Evolutionary conservation across 2,888 invertebrate species (phyloP).

Genomic region (Erpobdella octoculata): DNA sequence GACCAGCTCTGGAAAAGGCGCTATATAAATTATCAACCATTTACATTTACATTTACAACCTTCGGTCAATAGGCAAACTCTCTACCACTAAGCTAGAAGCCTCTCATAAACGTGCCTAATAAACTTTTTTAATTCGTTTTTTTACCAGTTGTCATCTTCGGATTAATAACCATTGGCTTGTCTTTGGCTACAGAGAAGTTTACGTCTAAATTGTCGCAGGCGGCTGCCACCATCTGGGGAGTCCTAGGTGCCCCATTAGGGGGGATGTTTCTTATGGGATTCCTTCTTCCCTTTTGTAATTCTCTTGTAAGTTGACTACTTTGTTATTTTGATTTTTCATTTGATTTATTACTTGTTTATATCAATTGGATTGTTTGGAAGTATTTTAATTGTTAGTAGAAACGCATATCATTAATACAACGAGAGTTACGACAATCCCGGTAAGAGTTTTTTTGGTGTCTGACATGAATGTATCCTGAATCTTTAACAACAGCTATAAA

Average conservation of each 20-base stretch:
- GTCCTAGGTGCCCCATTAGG: slow-evolving; percentile 36
- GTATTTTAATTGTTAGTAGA: not conserved
- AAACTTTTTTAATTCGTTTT: too few species aligned
- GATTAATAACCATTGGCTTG: slow-evolving; percentile 34
- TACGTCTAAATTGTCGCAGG: slow-evolving; percentile 33
- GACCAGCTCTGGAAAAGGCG: too few species aligned
- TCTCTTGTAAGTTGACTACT: slow-evolving; percentile 21
- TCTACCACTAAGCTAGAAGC: too few species aligned
- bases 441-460: too few species aligned
- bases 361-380: not conserved
- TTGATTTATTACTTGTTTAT: not conserved
- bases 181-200: slow-evolving; percentile 33
- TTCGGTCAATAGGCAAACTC: too few species aligned
- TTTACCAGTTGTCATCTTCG: slow-evolving; percentile 34
- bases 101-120: too few species aligned
- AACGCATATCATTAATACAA: not conserved
- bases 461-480: too few species aligned
- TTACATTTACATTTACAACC: too few species aligned
- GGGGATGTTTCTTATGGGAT: slow-evolving; percentile 36
- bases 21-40: too few species aligned
- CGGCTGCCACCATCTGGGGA: slow-evolving; percentile 35
- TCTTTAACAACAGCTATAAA: not conserved
- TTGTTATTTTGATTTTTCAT: not conserved
- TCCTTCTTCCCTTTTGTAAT: slow-evolving; percentile 35
- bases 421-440: too few species aligned